phyloP scores from a whole-genome alignment of 2,888 invertebrate species.

The Scotopteryx bipunctaria region DNA sequence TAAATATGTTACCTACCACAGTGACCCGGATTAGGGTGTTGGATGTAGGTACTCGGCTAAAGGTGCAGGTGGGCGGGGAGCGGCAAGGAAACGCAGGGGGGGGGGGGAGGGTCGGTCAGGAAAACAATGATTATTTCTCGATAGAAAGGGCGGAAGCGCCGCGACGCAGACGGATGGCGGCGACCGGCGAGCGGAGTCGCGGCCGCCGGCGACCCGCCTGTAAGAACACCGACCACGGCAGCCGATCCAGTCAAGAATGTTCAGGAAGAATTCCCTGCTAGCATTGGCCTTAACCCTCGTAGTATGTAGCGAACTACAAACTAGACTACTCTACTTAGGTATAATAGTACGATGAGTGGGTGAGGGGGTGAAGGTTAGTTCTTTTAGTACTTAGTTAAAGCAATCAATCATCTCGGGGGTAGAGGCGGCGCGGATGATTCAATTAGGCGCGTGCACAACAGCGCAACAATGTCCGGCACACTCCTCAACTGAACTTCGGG shows the following conservation, averaged over 20 bases:
- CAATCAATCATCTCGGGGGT: background rate
- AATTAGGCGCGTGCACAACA: background rate
- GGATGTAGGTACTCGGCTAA: conserved; percentile 15
- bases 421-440: background rate
- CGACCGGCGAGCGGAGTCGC: background rate
- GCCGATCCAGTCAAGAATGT: no score
- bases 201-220: background rate
- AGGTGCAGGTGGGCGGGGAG: conserved; percentile 14
- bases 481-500: conserved; percentile 1
- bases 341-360: no score
- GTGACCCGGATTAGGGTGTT: conserved; percentile 16
- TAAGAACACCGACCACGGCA: background rate
- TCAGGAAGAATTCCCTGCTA: no score
- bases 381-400: no score
- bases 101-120: conserved; percentile 10
- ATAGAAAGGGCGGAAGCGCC: conserved; percentile 24
- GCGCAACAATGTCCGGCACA: background rate
- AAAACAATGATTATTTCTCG: conserved; percentile 21
- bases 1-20: conserved; percentile 17
- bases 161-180: conserved; percentile 20
- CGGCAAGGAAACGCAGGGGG: background rate
- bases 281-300: no score
- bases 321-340: no score
- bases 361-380: no score
- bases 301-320: no score